A percentile compares a stretch with the other conserved stretches of the same genome.
Conservation (phyloP, 2,113 vertebrate species). For the Odocoileus virginianus region DNA sequence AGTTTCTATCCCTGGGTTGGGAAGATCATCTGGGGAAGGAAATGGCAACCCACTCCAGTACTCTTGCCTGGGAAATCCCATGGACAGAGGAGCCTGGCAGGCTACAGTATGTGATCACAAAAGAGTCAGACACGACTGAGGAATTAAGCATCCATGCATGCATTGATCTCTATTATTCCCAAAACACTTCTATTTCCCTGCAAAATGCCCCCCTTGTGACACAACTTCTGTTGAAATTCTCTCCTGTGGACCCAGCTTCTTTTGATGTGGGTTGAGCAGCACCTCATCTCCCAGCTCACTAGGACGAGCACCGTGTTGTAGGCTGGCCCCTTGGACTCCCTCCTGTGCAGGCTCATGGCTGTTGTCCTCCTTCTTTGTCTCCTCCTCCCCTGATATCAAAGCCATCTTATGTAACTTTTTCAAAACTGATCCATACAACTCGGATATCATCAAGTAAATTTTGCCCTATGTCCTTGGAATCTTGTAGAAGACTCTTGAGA, state of each 20-base stretch:
- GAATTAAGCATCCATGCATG: neutral
- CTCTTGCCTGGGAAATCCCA: neutral
- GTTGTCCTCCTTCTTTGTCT: neutral
- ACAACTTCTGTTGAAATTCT: neutral
- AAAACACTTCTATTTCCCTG: neutral
- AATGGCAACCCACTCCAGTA: neutral
- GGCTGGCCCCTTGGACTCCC: no score
- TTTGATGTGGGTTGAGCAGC: neutral
- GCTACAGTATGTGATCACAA: neutral
- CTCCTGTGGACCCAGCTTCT: neutral
- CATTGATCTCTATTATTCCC: no score
- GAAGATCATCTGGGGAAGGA: neutral
- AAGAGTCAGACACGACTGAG: neutral
- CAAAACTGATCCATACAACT: no score
- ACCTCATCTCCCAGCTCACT: no score
- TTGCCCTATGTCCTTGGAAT: neutral
- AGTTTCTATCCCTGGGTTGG: neutral
- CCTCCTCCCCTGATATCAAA: neutral
- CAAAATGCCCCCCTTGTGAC: neutral
- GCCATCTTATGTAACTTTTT: neutral
- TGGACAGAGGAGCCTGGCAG: neutral
- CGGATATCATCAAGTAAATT: neutral
- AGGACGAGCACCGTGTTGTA: neutral
- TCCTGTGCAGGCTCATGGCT: fast-evolving
- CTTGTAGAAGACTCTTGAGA: neutral